Percentiles rank a stretch among this genome's conserved stretches.
phyloP scores from a whole-genome alignment of 2,888 invertebrate genomes.

The Himalopsyche japonica region DNA sequence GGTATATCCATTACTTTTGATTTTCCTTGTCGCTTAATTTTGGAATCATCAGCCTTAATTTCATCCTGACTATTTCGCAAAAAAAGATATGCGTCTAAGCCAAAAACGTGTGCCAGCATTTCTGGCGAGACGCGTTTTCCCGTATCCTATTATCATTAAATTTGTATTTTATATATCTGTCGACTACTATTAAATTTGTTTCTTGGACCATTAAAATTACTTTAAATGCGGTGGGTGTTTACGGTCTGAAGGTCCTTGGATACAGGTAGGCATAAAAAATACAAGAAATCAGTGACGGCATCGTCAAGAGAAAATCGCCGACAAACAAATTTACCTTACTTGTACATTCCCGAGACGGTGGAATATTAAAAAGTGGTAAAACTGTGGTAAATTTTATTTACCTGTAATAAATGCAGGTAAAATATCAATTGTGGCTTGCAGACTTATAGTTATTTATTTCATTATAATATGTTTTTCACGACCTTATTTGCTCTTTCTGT shows the following conservation, averaged over 20 bases:
- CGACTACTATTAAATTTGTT: neutral
- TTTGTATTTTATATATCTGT: no score
- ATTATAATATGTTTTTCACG: no score
- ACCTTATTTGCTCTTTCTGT: no score
- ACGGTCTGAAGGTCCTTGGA: neutral
- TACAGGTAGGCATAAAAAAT: neutral
- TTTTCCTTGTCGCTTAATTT: no score
- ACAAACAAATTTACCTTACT: neutral
- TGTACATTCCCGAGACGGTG: neutral
- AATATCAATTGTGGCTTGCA: neutral
- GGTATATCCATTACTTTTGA: no score
- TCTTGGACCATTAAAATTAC: neutral
- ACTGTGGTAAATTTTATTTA: neutral
- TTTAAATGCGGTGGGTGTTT: neutral
- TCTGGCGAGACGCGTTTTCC: no score
- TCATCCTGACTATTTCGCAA: no score
- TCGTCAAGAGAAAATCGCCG: neutral
- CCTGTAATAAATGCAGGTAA: neutral
- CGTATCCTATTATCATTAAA: no score
- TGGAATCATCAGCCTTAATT: no score
- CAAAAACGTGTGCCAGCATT: no score
- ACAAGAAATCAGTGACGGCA: neutral
- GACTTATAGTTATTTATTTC: no score
- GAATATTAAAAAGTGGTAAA: neutral
- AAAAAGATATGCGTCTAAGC: no score